Base-by-base conservation (phyloP, 2,797 vertebrate genomes). In the Pelobates cultripes region DNA sequence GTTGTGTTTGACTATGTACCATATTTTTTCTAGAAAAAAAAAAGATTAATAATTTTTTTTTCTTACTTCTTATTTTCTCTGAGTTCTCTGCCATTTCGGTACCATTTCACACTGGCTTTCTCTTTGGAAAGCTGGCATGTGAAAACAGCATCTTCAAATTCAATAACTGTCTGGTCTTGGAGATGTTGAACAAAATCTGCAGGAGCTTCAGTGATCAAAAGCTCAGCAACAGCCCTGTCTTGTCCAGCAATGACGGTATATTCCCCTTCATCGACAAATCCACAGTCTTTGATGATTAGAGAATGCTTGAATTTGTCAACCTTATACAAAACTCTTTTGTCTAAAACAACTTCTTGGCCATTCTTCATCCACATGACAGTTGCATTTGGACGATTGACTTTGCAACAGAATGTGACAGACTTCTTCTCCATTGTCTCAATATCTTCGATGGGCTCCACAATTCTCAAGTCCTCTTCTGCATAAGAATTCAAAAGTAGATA, bases 341-440 rank as follows among this genome's bases (percentile, higher is more conserved):
- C 93, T 64, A 98, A 90, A 7, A 86, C 43, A 63, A 99, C 92
- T 89, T 99, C 98, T 89, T 97, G 92, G 4, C 96, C 96, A 42
- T 90, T 96, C 91, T 94, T 98, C 87, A 95, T 95, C 98, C 98
- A 99, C 77, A 94, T 96, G 71, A 99, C 89, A 0, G 92, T 99
- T 74, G 94, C 96, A 9, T 96, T 97, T 74, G 91, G 94, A 85
- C 94, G 92, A 91, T 99, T 99, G 76, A 98, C 97, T 90, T 99
- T 99, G 86, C 98, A 99, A 87, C 95, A 96, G 93, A 99, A 99
- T 69, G 93, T 96, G 83, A 97, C 92, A 0, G 95, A 94, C 85
- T 95, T 99, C 91, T 98, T 99, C 89, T 99, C 98, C 92, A 98
- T 97, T 14, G 98, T 99, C 92, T 99, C 97, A 51, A 97, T 91